Base-by-base conservation (phyloP, 2,888 invertebrate genomes). In the Nomada ruficornis region DNA sequence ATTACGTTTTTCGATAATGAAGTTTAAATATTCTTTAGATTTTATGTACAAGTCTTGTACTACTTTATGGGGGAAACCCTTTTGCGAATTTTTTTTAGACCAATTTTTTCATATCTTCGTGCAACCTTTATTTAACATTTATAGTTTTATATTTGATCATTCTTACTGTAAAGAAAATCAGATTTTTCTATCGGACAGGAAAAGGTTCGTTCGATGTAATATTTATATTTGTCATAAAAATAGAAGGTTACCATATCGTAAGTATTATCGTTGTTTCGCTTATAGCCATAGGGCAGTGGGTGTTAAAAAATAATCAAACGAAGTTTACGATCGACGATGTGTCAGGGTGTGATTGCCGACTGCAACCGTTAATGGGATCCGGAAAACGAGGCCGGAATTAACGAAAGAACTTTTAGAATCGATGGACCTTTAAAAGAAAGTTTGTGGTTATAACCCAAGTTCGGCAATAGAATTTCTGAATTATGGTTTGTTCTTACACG, bases 391-490 rank as follows among this genome's bases (percentile, higher is more conserved):
- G 65, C 29, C 82, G 82, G 73, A 68, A 78, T 78, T 73, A 82
- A 75, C 63, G 68, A 83, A 82, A 74, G 82, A 82, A 82, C 67
- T 81, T 81, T 80, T 57, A 69, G 78, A 78, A 78, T 80, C 77
- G 82, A 83, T 83, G 73, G 78, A 75, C 65, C 83, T 82, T 78
- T 83, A 82, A 83, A 83, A 74, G 55, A 78, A 83, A 83, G 82
- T 83, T 83, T 64, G 70, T 59, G 78, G 83, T 77, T 83, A 82
- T 82, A 76, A 78, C 73, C 78, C 26, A 82, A 83, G 78, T 82
- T 83, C 59, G 83, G 78, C 82, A 82, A 83, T 83, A 83, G 83
- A 82, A 78, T 77, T 74, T 82, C 71, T 77, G 83, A 83, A 82
- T 83, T 83, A 83, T 74, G 70, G 83, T 52, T 70, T 71, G 73